Conservation (phyloP, 2,113 vertebrate genomes). For the Syrrhaptes paradoxus region DNA sequence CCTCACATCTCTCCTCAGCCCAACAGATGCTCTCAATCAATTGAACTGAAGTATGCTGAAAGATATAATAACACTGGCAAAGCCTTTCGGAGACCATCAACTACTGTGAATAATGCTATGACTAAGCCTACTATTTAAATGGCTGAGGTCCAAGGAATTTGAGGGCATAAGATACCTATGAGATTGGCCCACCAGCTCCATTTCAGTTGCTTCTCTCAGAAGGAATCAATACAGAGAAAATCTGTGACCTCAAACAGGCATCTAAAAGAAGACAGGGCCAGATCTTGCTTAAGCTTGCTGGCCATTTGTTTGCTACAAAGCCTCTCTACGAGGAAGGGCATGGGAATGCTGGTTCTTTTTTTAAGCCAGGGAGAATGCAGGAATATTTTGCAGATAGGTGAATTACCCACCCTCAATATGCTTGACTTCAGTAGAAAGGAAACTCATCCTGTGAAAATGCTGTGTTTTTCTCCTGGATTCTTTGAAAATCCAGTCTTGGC, state of each 20-base stretch:
- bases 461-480: slow-evolving; percentile 17
- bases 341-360: neutral
- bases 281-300: neutral
- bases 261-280: neutral
- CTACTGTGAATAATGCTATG: neutral
- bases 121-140: neutral
- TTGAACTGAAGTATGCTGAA: neutral
- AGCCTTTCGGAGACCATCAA: neutral
- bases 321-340: neutral
- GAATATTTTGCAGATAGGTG: neutral
- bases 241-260: neutral
- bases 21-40: neutral
- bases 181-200: neutral
- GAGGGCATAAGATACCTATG: neutral
- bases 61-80: neutral
- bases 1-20: neutral
- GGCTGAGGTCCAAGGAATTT: neutral
- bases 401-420: neutral
- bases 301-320: neutral
- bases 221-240: neutral
- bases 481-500: slow-evolving; percentile 33
- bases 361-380: neutral
- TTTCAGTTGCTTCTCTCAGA: neutral
- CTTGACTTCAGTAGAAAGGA: slow-evolving; percentile 27
- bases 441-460: slow-evolving; percentile 45